Conservation (phyloP, 2,888 invertebrate genomes). For the Pogonocherus hispidulus region DNA sequence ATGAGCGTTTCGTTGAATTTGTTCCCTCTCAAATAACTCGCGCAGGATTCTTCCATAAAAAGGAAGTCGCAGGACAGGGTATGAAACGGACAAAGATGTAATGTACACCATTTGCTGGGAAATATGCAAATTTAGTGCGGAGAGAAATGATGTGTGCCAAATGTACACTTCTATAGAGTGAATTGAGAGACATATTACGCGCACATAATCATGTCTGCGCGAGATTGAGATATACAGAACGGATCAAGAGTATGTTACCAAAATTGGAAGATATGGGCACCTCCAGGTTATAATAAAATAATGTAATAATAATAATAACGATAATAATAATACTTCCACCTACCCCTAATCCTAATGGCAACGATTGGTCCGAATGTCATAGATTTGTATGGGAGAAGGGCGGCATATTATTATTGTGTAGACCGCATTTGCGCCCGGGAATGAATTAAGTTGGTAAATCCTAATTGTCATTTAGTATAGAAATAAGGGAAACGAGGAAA, state of each 20-base stretch:
- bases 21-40: slow-evolving; percentile 32
- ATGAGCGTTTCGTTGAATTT: slow-evolving; percentile 42
- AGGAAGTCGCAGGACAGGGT: not conserved
- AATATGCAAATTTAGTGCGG: slow-evolving; percentile 14
- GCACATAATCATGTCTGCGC: not conserved
- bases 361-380: too few relatives aligned
- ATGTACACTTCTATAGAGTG: slow-evolving; percentile 14
- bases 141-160: slow-evolving; percentile 31
- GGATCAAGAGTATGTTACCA: not conserved
- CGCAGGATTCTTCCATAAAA: not conserved
- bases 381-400: too few relatives aligned
- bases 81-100: not conserved
- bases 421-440: too few relatives aligned
- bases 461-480: too few relatives aligned
- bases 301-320: too few relatives aligned
- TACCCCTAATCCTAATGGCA: too few relatives aligned
- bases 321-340: too few relatives aligned
- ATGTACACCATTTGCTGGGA: slow-evolving; percentile 14
- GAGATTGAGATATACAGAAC: not conserved
- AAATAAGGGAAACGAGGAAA: too few relatives aligned
- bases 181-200: not conserved
- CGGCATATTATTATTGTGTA: too few relatives aligned
- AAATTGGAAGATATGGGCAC: too few relatives aligned
- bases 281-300: too few relatives aligned
- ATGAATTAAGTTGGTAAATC: too few relatives aligned